Percentiles rank a stretch among this genome's conserved stretches.
Evolutionary conservation across 1,140 invertebrate species (phyloP).

Genomic region (Proales similis): DNA sequence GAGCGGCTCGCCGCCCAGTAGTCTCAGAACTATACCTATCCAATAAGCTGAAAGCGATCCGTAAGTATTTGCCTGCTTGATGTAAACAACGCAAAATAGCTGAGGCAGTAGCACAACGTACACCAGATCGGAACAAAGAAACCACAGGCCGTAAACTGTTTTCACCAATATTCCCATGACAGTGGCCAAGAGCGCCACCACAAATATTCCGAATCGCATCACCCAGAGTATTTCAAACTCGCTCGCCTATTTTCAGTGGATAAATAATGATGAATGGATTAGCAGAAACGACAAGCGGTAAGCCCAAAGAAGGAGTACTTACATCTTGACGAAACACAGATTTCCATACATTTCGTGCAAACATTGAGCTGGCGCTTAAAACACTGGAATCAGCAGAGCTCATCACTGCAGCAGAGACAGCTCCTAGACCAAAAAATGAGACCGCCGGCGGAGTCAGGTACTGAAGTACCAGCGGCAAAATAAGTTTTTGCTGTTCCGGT

Average conservation of each 20-base stretch:
- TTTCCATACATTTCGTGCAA: conserved; percentile 93
- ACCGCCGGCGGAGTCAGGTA: conserved; percentile 83
- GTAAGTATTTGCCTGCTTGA: conserved; percentile 78
- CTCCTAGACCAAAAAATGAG: conserved; percentile 89
- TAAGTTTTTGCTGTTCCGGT: conserved; percentile 73
- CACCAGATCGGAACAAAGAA: conserved; percentile 88
- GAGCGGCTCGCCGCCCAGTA: conserved; percentile 77
- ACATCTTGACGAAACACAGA: conserved; percentile 84
- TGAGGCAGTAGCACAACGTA: conserved; percentile 97
- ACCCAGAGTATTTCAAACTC: conserved; percentile 97
- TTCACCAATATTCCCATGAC: conserved; percentile 90
- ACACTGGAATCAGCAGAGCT: conserved; percentile 95
- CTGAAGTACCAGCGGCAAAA: conserved; percentile 89
- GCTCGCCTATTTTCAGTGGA: conserved; percentile 74
- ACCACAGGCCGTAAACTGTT: conserved; percentile 92
- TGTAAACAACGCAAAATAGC: conserved; percentile 92
- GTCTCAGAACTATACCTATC: conserved; percentile 73
- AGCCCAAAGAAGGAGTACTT: conserved; percentile 42
- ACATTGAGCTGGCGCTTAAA: conserved; percentile 92
- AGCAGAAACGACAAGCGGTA: not conserved
- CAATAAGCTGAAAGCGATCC: conserved; percentile 76
- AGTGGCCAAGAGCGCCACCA: conserved; percentile 83
- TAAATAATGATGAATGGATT: not conserved
- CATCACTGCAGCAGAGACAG: conserved; percentile 96
- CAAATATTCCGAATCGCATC: conserved; percentile 82